Evolutionary conservation across 2,113 vertebrate species (phyloP), one percentile per base, ranked within the genome.

Genomic region (Cinclus mexicanus): DNA sequence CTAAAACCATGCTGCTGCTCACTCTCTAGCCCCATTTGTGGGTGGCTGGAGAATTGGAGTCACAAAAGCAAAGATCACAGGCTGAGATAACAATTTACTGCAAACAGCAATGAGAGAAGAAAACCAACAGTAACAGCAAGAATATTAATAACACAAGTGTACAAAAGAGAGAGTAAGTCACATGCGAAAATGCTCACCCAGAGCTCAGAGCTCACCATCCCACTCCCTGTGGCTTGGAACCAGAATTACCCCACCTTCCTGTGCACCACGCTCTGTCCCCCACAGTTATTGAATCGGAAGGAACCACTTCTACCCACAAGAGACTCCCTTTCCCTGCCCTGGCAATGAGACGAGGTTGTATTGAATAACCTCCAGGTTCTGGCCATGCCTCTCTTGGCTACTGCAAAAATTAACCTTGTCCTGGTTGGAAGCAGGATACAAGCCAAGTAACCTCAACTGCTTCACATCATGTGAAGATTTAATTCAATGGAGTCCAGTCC

Each of bases 271-370:
- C 20, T 74, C 49, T 65, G 35, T 20, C 35, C 42, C 35, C 16
- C 42, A 47, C 19, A 49, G 24, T 49, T 44, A 50, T 33, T 65
- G 26, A 35, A 33, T 6, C 39, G 56, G 44, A 59, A 57, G 33
- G 33, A 89, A 44, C 5, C 37, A 35, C 37, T 59, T 81, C 12
- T 72, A 15, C 31, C 29, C 24, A 23, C 23, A 61, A 28, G n/a
- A 61, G 12, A 39, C 10, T n/a, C 10, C 29, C 8, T n/a, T 55
- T 8, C 12, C 19, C 60, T 2, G 0, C 2, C 37, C 33, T 28
- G 1, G 23, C 44, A 59, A 59, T 39, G 52, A 74, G 22, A 57
- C 7, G 13, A 59, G 10, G 33, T 39, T 65, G 28, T 74, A 29
- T 2, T 82, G 33, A 59, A 67, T 29, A 59, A 74, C 37, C 28